Percentiles rank a stretch among this genome's conserved stretches.
Conservation (phyloP, 1,140 invertebrate species). For the Tetraneura akinire region DNA sequence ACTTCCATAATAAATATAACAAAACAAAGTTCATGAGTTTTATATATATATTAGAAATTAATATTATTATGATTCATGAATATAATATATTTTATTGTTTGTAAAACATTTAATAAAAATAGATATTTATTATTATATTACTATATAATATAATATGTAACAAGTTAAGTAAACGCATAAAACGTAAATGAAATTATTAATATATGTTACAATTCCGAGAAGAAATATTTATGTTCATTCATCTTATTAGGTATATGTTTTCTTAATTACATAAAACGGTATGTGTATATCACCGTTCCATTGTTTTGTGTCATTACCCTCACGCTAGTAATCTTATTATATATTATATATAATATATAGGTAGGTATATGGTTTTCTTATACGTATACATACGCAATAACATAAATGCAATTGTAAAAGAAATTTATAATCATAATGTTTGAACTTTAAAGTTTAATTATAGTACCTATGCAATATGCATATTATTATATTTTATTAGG, state of each 20-base stretch:
- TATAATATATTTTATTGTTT: too few species aligned
- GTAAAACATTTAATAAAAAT: too few species aligned
- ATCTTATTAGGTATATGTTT: constrained; percentile 13
- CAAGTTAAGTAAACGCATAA: neutral
- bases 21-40: too few species aligned
- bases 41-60: too few species aligned
- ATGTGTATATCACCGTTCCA: constrained; percentile 35
- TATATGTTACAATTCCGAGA: neutral
- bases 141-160: neutral
- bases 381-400: neutral
- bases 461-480: too few species aligned
- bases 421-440: constrained; percentile 19
- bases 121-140: too few species aligned
- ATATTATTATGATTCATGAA: too few species aligned
- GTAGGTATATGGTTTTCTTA: constrained; percentile 9
- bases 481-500: too few species aligned
- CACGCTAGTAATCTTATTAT: constrained; percentile 17
- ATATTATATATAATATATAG: too few species aligned
- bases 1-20: too few species aligned
- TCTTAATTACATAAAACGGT: constrained; percentile 33
- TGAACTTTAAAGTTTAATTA: neutral
- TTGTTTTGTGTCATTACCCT: constrained; percentile 43
- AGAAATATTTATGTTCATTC: constrained; percentile 21
- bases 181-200: neutral
- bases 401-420: constrained; percentile 5